Percentiles rank a stretch among this genome's conserved stretches.
Evolutionary conservation across 1,140 invertebrate species (phyloP).

Genomic region (Drosophila triauraria): DNA sequence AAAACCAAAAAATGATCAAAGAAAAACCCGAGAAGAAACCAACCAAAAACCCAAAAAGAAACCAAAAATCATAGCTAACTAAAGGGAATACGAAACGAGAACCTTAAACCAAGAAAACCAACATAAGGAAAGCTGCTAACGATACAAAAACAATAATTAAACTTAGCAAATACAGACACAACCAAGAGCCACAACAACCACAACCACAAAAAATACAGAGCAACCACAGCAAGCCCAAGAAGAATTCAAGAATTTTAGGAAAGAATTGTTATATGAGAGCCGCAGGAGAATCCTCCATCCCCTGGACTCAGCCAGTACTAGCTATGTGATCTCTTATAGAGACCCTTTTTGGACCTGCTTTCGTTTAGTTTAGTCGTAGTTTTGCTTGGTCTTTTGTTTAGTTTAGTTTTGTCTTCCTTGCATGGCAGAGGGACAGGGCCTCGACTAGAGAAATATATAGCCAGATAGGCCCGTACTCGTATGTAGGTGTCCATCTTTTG

Average conservation of each 20-base stretch:
- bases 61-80: constrained; percentile 53
- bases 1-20: constrained; percentile 15
- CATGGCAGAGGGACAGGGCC: constrained; percentile 3
- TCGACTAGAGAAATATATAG: not conserved
- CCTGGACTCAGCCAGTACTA: constrained; percentile 23
- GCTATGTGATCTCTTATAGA: constrained; percentile 47
- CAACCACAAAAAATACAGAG: constrained; percentile 10
- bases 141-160: constrained; percentile 84
- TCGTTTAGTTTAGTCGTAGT: constrained; percentile 33
- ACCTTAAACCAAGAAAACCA: constrained; percentile 51
- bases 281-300: constrained; percentile 10
- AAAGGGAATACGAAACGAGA: constrained; percentile 42
- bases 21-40: constrained; percentile 3
- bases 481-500: constrained; percentile 30
- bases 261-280: constrained; percentile 38
- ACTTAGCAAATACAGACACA: constrained; percentile 72
- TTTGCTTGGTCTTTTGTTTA: constrained; percentile 18
- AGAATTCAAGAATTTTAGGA: constrained; percentile 16
- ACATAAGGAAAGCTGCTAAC: constrained; percentile 75
- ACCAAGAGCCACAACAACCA: constrained; percentile 46
- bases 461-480: not conserved
- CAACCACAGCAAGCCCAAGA: constrained; percentile 22
- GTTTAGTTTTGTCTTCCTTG: constrained; percentile 39
- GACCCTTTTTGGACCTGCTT: constrained; percentile 39
- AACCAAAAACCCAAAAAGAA: constrained; percentile 14